Base-by-base conservation (phyloP, 2,797 vertebrate genomes). In the Sphenopsis melanotis region DNA sequence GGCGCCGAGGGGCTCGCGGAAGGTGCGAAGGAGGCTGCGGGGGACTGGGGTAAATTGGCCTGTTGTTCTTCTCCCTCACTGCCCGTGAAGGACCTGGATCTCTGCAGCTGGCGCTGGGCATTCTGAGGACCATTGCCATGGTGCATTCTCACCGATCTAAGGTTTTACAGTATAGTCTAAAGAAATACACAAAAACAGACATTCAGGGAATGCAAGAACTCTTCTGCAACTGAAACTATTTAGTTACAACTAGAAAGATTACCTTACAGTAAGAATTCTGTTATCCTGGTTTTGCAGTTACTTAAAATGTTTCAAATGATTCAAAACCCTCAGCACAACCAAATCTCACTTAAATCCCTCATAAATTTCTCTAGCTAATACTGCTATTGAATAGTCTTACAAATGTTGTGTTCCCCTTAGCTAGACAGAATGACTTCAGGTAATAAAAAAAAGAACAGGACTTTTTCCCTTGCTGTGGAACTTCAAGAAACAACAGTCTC, bases 61-160 rank as follows among this genome's bases (percentile, higher is more conserved):
- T 98, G 98, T 64, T 98, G 98, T 5, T 98, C 98, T 89, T 99
- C 99, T 75, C 98, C 98, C 69, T 98, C 98, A 26, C 99, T 99
- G 84, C 98, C 98, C 5, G 98, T 98, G 97, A 98, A 98, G 93
- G 99, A 99, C 95, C 99, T 98, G 92, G 99, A 98, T 95, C 99
- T 98, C 98, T 99, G 99, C 84, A 99, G 98, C 97, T 99, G 99
- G 87, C 99, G 98, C 97, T 99, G 99, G 94, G 98, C 98, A 95
- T 98, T 99, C 96, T 99, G 99, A 96, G 99, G 98, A 96, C 99
- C 99, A 95, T 98, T 99, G 97, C 99, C 99, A 99, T 99, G 99
- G 98, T 99, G 99, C 99, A 99, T 99, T 97, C 98, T 99, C 97
- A 92, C 98, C 94, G 97, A 97, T 96, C 88, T 95, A 91, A 82